phyloP scores from a whole-genome alignment of 1,140 invertebrate species.

The Zophobas morio region DNA sequence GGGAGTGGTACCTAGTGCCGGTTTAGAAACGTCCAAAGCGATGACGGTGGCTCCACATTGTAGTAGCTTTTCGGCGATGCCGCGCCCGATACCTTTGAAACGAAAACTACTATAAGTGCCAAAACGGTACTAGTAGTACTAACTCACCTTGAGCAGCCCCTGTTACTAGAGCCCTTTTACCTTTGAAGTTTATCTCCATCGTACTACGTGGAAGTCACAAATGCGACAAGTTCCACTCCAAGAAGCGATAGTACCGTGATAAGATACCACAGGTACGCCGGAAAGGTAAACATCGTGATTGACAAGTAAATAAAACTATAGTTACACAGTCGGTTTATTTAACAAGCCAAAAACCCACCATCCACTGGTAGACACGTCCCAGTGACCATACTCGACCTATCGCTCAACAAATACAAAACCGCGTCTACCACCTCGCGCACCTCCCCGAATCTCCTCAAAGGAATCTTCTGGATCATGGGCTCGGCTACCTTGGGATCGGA shows the following conservation, averaged over 20 bases:
- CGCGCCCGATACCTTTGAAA: constrained; percentile 72
- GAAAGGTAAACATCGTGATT: no score
- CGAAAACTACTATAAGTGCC: constrained; percentile 4
- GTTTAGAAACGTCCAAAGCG: constrained; percentile 70
- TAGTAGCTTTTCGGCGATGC: constrained; percentile 68
- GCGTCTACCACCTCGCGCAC: constrained; percentile 88
- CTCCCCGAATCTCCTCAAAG: constrained; percentile 81
- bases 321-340: constrained; percentile 10
- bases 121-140: no score
- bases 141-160: constrained; percentile 73
- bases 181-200: constrained; percentile 70
- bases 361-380: constrained; percentile 85
- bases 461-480: constrained; percentile 84
- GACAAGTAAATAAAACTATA: no score
- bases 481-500: constrained; percentile 81
- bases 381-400: constrained; percentile 86
- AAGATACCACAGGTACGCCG: no score
- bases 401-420: constrained; percentile 86
- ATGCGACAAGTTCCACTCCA: background rate
- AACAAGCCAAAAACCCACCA: constrained; percentile 29
- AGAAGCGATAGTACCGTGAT: background rate
- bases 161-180: constrained; percentile 74
- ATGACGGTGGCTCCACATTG: constrained; percentile 71
- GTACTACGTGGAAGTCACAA: no score
- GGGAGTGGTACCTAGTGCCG: constrained; percentile 65